Conservation (phyloP, 2,797 vertebrate genomes). For the Meriones psammophilus region DNA sequence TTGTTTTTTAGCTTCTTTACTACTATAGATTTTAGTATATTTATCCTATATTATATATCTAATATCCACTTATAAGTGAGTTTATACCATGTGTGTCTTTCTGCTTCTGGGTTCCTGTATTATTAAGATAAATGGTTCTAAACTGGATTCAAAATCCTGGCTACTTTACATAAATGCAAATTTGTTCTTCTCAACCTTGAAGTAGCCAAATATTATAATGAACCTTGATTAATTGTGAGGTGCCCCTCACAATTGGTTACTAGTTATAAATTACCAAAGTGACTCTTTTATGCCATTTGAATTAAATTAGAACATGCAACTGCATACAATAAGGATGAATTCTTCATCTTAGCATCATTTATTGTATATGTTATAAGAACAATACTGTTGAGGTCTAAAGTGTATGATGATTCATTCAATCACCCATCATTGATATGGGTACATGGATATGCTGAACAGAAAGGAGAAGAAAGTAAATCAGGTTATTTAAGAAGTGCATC, state of each 20-base stretch:
- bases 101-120: not conserved
- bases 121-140: not conserved
- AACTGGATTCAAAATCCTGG: not conserved
- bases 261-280: conserved; percentile 34
- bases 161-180: not conserved
- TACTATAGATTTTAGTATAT: no score
- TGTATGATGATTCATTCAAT: conserved; percentile 10
- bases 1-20: no score
- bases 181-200: conserved; percentile 45
- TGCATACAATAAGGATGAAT: not conserved
- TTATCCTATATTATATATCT: no score
- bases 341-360: not conserved
- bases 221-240: conserved; percentile 41
- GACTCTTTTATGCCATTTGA: not conserved
- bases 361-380: not conserved
- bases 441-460: not conserved
- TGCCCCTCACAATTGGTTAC: conserved; percentile 30
- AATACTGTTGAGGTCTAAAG: not conserved
- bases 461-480: not conserved
- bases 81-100: no score
- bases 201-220: not conserved
- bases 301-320: conserved; percentile 20
- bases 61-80: no score
- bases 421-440: not conserved
- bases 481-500: not conserved